A percentile compares a stretch with the other conserved stretches of the same genome.
Conservation (phyloP, 53 echinoderm and acorn worm genomes). For the Patiria pectinifera region DNA sequence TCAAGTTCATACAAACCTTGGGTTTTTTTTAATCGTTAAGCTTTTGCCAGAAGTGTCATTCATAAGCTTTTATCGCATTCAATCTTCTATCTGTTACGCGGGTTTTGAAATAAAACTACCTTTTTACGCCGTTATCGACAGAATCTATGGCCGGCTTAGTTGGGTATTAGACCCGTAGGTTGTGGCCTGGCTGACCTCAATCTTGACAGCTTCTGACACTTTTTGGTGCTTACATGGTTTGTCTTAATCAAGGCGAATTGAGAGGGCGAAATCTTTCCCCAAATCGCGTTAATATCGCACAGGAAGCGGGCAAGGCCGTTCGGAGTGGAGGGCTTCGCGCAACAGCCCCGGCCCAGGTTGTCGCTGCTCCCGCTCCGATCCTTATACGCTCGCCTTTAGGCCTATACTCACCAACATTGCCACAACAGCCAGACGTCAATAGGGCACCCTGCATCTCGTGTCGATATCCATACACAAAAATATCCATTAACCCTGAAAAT, state of each 20-base stretch:
- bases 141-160: slow-evolving; percentile 24
- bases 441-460: not conserved
- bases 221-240: slow-evolving; percentile 2
- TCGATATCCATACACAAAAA: slow-evolving; percentile 29
- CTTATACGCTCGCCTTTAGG: not conserved
- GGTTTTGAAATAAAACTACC: not conserved
- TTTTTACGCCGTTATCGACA: slow-evolving; percentile 17
- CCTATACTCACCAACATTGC: not conserved
- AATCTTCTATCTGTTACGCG: not conserved
- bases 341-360: not conserved
- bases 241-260: slow-evolving; percentile 51
- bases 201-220: slow-evolving; percentile 20
- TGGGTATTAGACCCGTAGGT: not conserved
- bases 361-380: not conserved
- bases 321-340: not conserved
- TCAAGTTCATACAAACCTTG: no score
- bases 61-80: not conserved
- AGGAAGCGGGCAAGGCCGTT: slow-evolving; percentile 53
- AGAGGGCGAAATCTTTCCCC: slow-evolving; percentile 9
- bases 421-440: not conserved
- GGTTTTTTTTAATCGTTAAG: no score
- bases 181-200: slow-evolving; percentile 17
- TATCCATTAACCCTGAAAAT: slow-evolving; percentile 42
- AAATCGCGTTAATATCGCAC: slow-evolving; percentile 21
- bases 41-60: not conserved